A percentile compares a stretch with the other conserved stretches of the same genome.
These are phyloP conservation scores for Oxygymnocypris stewartii DNA, from an alignment of 2,113 vertebrate species.

Conservation along the genomic window DNA sequence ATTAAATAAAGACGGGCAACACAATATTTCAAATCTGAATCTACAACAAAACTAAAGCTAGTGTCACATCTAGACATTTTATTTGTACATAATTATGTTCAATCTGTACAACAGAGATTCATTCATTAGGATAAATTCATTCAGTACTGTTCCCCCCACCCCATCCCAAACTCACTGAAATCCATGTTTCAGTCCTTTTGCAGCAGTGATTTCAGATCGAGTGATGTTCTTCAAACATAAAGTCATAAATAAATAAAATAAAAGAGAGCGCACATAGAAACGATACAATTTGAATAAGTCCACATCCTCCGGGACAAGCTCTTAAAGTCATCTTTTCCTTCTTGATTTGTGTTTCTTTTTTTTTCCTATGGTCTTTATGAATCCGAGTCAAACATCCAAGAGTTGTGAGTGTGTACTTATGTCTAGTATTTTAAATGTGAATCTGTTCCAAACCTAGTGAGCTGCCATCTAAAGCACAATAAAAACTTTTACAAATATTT, in stretches of 20 bases:
- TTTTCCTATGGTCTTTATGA: not conserved
- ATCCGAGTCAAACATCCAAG: slow-evolving; percentile 46
- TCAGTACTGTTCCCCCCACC: slow-evolving; percentile 44
- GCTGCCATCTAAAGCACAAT: not conserved
- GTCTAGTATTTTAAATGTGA: slow-evolving; percentile 20
- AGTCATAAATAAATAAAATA: slow-evolving; percentile 61
- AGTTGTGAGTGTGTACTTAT: slow-evolving; percentile 43
- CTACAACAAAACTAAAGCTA: slow-evolving; percentile 72
- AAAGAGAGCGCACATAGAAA: slow-evolving; percentile 60
- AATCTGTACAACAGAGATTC: slow-evolving; percentile 80
- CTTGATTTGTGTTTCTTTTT: slow-evolving; percentile 37
- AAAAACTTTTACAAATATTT: not conserved
- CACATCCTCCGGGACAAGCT: slow-evolving; percentile 60
- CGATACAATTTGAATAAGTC: slow-evolving; percentile 71
- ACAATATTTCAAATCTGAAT: slow-evolving; percentile 68
- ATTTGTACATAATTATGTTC: slow-evolving; percentile 75
- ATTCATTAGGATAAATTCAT: slow-evolving; percentile 74
- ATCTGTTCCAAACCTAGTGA: slow-evolving; percentile 31
- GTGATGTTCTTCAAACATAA: slow-evolving; percentile 69
- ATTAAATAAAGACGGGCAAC: slow-evolving; percentile 62
- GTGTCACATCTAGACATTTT: slow-evolving; percentile 76
- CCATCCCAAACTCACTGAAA: slow-evolving; percentile 57
- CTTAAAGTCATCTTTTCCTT: slow-evolving; percentile 53
- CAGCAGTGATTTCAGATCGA: slow-evolving; percentile 70
- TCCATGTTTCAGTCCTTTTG: slow-evolving; percentile 70